A percentile compares a stretch with the other conserved stretches of the same genome.
Conservation (phyloP, 2,113 vertebrate species). For the Lichenostomus cassidix region DNA sequence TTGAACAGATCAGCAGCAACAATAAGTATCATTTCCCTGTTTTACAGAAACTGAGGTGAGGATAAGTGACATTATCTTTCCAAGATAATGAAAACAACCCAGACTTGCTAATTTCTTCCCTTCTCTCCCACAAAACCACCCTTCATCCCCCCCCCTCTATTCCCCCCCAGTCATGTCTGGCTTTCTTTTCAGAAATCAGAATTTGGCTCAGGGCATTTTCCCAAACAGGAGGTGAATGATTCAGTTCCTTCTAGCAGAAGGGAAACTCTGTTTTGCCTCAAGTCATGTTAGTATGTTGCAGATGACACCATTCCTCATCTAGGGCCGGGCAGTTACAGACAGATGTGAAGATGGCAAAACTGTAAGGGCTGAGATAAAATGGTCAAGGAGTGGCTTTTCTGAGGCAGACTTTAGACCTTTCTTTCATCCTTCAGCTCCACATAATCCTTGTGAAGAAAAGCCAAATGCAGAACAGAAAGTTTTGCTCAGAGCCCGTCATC, state of each 20-base stretch:
- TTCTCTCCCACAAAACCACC: not conserved
- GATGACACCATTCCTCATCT: not conserved
- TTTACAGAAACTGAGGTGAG: not conserved
- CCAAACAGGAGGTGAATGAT: not conserved
- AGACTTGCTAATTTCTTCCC: not conserved
- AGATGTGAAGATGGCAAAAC: not conserved
- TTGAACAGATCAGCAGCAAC: not conserved
- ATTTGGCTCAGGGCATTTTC: not conserved
- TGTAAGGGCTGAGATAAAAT: not conserved
- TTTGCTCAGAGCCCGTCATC: not conserved
- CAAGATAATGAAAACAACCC: not conserved
- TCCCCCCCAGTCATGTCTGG: fast-evolving
- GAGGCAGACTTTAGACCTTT: not conserved
- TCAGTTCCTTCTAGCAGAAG: not conserved
- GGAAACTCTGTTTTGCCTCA: not conserved
- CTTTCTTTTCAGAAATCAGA: not conserved
- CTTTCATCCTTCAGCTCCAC: not conserved
- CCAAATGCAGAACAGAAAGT: not conserved
- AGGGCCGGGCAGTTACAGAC: not conserved
- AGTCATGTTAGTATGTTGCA: not conserved
- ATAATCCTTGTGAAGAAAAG: not conserved
- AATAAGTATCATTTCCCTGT: not conserved
- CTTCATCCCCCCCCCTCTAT: fast-evolving
- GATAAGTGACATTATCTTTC: not conserved
- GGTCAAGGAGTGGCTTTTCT: not conserved